These are phyloP conservation scores for Macaca nemestrina DNA, from an alignment of 2,113 vertebrate species.

Conservation along the genomic window DNA sequence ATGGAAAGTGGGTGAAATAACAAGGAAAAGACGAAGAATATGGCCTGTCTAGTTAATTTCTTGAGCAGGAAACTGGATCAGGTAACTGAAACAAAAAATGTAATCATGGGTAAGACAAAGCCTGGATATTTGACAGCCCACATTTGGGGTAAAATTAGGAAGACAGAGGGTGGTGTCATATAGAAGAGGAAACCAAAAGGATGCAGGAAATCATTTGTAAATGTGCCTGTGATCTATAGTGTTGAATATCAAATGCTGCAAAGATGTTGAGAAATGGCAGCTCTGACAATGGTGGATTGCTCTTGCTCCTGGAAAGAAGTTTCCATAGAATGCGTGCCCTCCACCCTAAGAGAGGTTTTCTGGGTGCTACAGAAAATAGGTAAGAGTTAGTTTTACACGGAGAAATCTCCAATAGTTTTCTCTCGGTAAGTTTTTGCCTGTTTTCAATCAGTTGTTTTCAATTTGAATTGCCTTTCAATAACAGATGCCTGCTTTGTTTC, in stretches of 20 bases:
- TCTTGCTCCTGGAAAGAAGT: not conserved
- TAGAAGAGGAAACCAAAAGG: not conserved
- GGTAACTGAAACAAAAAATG: not conserved
- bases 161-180: not conserved
- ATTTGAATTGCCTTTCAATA: not conserved
- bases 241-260: not conserved
- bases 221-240: not conserved
- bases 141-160: not conserved
- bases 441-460: not conserved
- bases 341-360: not conserved
- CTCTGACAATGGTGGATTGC: fast-evolving
- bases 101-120: not conserved
- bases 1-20: not conserved
- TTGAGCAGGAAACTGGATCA: not conserved
- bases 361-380: not conserved
- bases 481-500: not conserved
- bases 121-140: not conserved
- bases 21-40: not conserved
- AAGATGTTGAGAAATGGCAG: fast-evolving
- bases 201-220: not conserved
- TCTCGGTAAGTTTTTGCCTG: not conserved
- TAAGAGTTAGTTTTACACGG: fast-evolving
- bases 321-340: not conserved
- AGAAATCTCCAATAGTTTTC: not conserved
- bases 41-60: not conserved